phyloP scores from a whole-genome alignment of 2,888 invertebrate genomes.

The Galeopsomyia nigrocyanea region DNA sequence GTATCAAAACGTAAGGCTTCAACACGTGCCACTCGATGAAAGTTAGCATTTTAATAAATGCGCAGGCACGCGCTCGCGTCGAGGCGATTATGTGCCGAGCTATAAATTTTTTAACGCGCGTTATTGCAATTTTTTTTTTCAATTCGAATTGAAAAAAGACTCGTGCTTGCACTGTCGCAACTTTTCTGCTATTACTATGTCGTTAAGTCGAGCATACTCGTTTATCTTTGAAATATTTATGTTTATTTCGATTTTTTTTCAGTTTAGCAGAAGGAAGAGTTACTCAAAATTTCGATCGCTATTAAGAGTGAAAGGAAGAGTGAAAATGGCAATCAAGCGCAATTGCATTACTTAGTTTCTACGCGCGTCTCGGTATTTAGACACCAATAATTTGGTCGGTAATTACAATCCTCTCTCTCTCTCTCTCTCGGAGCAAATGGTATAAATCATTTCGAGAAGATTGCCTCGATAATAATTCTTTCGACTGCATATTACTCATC shows the following conservation, averaged over 20 bases:
- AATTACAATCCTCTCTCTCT: slow-evolving; percentile 1
- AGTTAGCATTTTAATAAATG: slow-evolving; percentile 10
- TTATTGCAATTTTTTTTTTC: slow-evolving; percentile 16
- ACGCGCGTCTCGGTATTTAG: slow-evolving; percentile 27
- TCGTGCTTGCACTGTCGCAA: slow-evolving; percentile 2
- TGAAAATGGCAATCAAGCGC: not conserved
- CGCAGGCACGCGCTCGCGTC: not conserved
- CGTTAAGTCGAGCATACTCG: slow-evolving; percentile 22
- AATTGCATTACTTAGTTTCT: slow-evolving; percentile 3
- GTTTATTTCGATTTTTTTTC: not conserved
- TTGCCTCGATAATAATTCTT: too few relatives aligned
- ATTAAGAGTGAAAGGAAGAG: slow-evolving; percentile 12
- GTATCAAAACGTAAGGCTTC: too few relatives aligned
- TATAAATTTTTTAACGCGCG: slow-evolving; percentile 19
- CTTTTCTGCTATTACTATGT: slow-evolving; percentile 14
- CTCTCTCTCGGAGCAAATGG: too few relatives aligned
- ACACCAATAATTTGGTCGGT: not conserved
- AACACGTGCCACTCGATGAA: too few relatives aligned
- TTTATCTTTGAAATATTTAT: too few relatives aligned
- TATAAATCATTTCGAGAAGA: too few relatives aligned
- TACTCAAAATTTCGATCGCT: not conserved
- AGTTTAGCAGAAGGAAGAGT: not conserved
- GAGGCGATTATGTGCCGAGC: not conserved
- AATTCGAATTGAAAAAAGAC: slow-evolving; percentile 17
- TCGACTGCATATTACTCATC: too few relatives aligned